These are phyloP conservation scores for Aporophyla lueneburgensis DNA, from an alignment of 2,888 invertebrate genomes.

Conservation along the genomic window DNA sequence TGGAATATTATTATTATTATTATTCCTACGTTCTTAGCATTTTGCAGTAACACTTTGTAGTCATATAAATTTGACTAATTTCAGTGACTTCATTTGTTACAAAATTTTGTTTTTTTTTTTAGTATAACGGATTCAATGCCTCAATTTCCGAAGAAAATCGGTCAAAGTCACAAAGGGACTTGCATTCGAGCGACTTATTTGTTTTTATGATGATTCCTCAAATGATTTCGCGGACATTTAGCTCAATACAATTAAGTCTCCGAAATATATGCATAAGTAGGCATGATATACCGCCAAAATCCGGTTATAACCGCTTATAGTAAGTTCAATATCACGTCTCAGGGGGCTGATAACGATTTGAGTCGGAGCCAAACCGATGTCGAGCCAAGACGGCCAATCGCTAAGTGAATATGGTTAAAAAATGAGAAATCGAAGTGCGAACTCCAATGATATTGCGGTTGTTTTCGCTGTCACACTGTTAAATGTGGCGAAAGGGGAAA, in stretches of 20 bases:
- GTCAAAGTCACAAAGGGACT: too few relatives aligned
- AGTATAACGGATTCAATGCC: too few relatives aligned
- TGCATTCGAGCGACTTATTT: not conserved
- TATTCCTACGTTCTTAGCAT: not conserved
- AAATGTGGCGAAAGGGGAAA: slow-evolving; percentile 11
- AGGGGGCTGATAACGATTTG: slow-evolving; percentile 64
- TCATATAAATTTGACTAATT: too few relatives aligned
- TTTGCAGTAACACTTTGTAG: not conserved
- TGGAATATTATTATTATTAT: too few relatives aligned
- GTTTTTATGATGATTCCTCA: not conserved
- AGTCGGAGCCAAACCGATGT: slow-evolving; percentile 61
- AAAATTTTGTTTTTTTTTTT: too few relatives aligned
- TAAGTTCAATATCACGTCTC: slow-evolving; percentile 63
- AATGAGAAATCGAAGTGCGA: slow-evolving; percentile 45
- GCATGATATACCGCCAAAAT: slow-evolving; percentile 15
- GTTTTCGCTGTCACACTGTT: slow-evolving; percentile 19
- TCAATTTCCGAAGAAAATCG: not conserved
- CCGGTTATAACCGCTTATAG: slow-evolving; percentile 47
- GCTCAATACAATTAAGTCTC: not conserved
- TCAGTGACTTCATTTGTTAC: not conserved
- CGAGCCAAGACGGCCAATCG: slow-evolving; percentile 51
- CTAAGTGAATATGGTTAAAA: slow-evolving; percentile 62
- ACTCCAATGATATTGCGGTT: slow-evolving; percentile 39
- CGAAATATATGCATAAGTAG: slow-evolving; percentile 20
- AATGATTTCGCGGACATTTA: not conserved